These are phyloP conservation scores for Antennarius maculatus DNA, from an alignment of 2,797 vertebrate species.

Conservation along the genomic window DNA sequence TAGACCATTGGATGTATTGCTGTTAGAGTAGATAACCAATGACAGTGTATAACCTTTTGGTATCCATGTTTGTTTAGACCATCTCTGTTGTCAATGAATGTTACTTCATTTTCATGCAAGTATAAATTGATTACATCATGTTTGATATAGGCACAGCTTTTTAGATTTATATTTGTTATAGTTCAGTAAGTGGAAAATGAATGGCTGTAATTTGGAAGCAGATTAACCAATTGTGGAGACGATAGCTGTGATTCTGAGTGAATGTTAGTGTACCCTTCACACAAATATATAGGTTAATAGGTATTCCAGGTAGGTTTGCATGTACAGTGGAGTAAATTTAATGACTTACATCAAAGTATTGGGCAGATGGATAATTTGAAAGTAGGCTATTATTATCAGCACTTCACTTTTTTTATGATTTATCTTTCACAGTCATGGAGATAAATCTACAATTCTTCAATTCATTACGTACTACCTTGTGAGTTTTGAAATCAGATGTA, in stretches of 20 bases:
- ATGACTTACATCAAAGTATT: not conserved
- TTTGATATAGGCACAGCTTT: constrained; percentile 44
- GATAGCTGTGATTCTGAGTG: constrained; percentile 24
- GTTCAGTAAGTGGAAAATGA: constrained; percentile 27
- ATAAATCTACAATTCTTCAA: constrained; percentile 12
- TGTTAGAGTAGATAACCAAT: constrained; percentile 10
- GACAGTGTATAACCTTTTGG: constrained; percentile 11
- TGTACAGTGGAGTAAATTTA: constrained; percentile 32
- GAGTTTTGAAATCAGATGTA: constrained; percentile 27
- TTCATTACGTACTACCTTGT: constrained; percentile 6
- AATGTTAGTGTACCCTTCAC: constrained; percentile 26
- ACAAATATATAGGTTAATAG: constrained; percentile 21
- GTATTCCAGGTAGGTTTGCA: constrained; percentile 32
- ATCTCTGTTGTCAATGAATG: constrained; percentile 20
- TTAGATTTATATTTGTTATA: constrained; percentile 32
- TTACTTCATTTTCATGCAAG: constrained; percentile 59
- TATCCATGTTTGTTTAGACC: constrained; percentile 38
- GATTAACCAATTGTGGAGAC: constrained; percentile 20
- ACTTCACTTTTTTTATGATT: constrained; percentile 3
- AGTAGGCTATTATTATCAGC: constrained; percentile 26
- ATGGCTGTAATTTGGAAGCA: constrained; percentile 38
- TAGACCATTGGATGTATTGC: constrained; percentile 35
- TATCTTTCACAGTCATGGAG: constrained; percentile 12
- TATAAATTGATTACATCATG: constrained; percentile 49
- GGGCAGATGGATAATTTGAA: constrained; percentile 8